phyloP scores from a whole-genome alignment of 2,113 vertebrate species.

The Candoia aspera region DNA sequence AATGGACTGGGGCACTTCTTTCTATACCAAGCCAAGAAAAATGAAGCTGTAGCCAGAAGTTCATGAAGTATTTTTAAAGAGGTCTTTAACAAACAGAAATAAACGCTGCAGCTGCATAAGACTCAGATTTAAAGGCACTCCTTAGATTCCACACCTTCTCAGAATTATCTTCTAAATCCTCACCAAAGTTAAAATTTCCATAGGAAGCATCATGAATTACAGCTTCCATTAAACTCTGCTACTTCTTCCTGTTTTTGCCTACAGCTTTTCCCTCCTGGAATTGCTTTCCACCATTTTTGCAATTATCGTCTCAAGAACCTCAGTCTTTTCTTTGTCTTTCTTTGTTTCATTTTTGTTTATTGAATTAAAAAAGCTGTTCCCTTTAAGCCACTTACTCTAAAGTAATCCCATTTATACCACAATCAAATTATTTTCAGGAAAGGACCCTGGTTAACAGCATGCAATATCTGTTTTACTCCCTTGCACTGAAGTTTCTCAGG shows the following conservation, averaged over 20 bases:
- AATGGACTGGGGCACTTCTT: slow-evolving; percentile 44
- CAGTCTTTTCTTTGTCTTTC: background rate
- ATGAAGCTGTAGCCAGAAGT: slow-evolving; percentile 46
- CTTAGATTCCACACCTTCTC: slow-evolving; percentile 33
- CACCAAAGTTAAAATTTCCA: slow-evolving; percentile 55
- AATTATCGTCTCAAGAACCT: background rate
- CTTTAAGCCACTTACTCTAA: background rate
- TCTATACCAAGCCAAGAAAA: slow-evolving; percentile 58
- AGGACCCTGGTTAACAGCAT: background rate
- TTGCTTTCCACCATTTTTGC: slow-evolving; percentile 34
- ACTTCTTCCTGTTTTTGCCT: slow-evolving; percentile 33
- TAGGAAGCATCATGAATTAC: slow-evolving; percentile 40
- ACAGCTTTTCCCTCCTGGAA: slow-evolving; percentile 12
- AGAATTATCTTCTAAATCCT: slow-evolving; percentile 43
- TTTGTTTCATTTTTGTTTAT: background rate
- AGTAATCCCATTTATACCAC: background rate
- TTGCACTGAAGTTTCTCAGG: background rate
- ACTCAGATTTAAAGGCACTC: slow-evolving; percentile 40
- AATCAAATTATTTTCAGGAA: background rate
- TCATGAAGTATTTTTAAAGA: slow-evolving; percentile 39
- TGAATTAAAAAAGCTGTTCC: background rate
- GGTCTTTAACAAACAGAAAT: slow-evolving; percentile 56
- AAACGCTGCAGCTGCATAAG: slow-evolving; percentile 22
- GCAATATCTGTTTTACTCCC: background rate
- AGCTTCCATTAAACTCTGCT: slow-evolving; percentile 6